Evolutionary conservation across 1,140 invertebrate genomes (phyloP).

Genomic region (Mactra quadrangularis): DNA sequence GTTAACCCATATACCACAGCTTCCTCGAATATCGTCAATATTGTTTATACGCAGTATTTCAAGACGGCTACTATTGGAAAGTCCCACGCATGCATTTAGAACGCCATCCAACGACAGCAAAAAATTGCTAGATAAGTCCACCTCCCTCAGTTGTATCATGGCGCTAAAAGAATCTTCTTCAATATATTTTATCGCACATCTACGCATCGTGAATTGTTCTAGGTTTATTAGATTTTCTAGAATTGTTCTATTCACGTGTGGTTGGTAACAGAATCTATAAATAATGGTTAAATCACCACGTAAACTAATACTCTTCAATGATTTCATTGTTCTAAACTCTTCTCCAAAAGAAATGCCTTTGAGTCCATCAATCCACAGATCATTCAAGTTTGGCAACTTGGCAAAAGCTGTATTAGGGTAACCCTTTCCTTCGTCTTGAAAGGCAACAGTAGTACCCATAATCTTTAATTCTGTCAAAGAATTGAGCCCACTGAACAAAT

Average conservation of each 20-base stretch:
- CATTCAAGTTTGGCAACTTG: not conserved
- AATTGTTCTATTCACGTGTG: not conserved
- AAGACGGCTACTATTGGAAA: not conserved
- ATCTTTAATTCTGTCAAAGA: constrained; percentile 28
- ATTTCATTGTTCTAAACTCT: constrained; percentile 29
- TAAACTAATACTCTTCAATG: not conserved
- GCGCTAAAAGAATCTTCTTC: not conserved
- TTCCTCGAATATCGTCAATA: no score
- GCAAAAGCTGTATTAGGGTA: constrained; percentile 23
- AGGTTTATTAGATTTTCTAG: constrained; percentile 17
- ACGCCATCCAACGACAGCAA: not conserved
- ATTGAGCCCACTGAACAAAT: constrained; percentile 1
- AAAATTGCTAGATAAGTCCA: constrained; percentile 38
- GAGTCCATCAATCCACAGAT: constrained; percentile 42
- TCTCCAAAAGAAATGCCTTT: constrained; percentile 8
- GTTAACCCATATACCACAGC: no score
- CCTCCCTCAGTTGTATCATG: constrained; percentile 2
- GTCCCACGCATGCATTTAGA: not conserved
- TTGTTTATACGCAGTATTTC: no score
- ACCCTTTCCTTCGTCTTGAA: not conserved
- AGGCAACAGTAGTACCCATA: constrained; percentile 32
- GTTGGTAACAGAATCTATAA: constrained; percentile 22
- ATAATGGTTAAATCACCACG: not conserved
- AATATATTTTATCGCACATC: constrained; percentile 22
- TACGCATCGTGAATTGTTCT: constrained; percentile 15